Base-by-base conservation (phyloP, 2,113 vertebrate species). In the Vombatus ursinus region DNA sequence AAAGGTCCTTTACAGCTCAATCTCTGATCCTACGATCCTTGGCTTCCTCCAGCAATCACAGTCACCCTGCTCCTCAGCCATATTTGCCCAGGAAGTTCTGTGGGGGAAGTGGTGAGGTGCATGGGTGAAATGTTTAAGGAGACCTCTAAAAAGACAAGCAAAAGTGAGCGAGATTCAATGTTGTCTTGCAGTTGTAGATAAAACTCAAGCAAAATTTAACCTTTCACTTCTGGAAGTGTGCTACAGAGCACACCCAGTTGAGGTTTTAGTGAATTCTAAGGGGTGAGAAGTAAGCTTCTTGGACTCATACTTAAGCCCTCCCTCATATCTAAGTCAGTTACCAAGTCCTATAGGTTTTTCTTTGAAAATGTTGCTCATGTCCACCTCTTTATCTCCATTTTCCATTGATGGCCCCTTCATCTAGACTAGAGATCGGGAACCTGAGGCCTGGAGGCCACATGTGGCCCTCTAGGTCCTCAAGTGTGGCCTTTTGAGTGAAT, bases 301-400 rank as follows among this genome's bases (percentile, higher is more conserved):
- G 44, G 68, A 84, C 44, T 19, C 68, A n/a, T 44, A 84, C 37
- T 77, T n/a, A 84, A 84, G 44, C 37, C 16, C 31, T 37, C 31
- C 52, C 54, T 28, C 1, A 25, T 3, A 28, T 48, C 68, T 68
- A 11, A 48, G 31, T 89, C 90, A 47, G 50, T 50, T 84, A 48
- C 94, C 50, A 48, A 52, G 48, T 12, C 24, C 52, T 57, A n/a
- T 0, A 24, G 61, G 16, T 31, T 91, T 44, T 93, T 77, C 61
- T 93, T 94, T 31, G 25, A 90, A 93, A 92, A 84, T 23, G 8
- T n/a, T 90, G 92, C 53, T 95, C 94, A 12, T 49, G 16, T 48
- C 3, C 48, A 90, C n/a, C 22, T 44, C 14, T 89, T 48, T 26
- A 44, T 93, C 51, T 8, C 44, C 12, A 0, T 14, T 28, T 89